Conservation (phyloP, 2,888 invertebrate species). For the Heterodera filipjevi region DNA sequence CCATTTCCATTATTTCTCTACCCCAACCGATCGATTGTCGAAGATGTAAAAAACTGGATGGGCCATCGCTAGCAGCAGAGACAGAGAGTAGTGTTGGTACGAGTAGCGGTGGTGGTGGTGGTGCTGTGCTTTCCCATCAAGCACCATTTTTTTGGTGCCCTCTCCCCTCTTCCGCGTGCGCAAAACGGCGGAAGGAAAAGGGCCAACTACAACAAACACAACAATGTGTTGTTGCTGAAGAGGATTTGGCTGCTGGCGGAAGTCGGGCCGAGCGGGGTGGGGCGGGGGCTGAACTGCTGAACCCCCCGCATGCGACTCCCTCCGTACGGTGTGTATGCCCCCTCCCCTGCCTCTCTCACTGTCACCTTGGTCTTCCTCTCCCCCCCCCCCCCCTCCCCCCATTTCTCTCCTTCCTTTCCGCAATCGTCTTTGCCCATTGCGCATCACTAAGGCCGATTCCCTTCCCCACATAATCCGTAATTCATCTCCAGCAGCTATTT, state of each 20-base stretch:
- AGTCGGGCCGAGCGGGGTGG: background rate
- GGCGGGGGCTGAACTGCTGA: conserved; percentile 9
- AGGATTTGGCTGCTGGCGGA: background rate
- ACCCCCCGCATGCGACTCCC: background rate
- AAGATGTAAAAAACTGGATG: background rate
- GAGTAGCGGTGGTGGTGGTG: background rate
- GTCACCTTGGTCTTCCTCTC: background rate
- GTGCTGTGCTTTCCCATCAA: background rate
- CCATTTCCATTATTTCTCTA: background rate
- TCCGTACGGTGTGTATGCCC: background rate
- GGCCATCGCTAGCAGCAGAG: background rate
- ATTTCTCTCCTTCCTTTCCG: background rate
- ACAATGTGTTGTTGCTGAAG: background rate
- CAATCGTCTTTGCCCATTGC: conserved; percentile 4
- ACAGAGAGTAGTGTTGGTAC: background rate
- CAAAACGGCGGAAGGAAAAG: background rate
- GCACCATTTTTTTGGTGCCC: background rate
- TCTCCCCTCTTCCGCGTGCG: background rate
- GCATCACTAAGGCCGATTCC: background rate
- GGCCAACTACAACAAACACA: background rate
- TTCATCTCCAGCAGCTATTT: background rate
- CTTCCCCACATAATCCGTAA: background rate
- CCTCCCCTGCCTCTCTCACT: background rate
- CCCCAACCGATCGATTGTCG: background rate
- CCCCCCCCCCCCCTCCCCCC: background rate